Base-by-base conservation (phyloP, 2,888 invertebrate genomes). In the Fragum whitleyi region DNA sequence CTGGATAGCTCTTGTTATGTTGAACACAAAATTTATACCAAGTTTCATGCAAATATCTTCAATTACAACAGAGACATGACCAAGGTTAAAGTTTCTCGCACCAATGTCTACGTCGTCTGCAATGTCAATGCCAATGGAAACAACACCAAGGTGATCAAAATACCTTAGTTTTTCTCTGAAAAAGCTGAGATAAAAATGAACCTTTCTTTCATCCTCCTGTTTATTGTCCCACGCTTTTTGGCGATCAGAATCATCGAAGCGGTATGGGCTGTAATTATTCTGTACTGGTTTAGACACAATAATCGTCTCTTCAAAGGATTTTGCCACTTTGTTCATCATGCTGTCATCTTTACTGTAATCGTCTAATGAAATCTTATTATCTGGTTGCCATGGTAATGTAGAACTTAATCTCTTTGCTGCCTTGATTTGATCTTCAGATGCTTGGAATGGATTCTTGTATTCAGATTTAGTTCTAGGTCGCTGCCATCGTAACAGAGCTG, bases 401-500 rank as follows among this genome's bases (percentile, higher is more conserved):
- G 86, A 82, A 59, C 87, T 87, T 11, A 85, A 70, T 39, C 87
- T 79, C 69, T 87, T 88, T 55, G 82, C 74, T 57, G 67, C 77
- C 47, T 80, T 85, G 5, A 72, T 74, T 29, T 81, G 74, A 32
- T 85, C 67, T 53, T 82, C 83, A 29, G 74, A 36, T 29, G 55
- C 26, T 21, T 59, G 72, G 2, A 74, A 77, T 28, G 77, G 62
- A 67, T 71, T 85, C 14, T 71, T 79, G 77, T 89, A 87, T 47
- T 89, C 89, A 11, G 89, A 86, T 14, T 87, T 82, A 21, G 89
- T 85, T 19, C 88, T 81, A 23, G 86, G 83, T 59, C 88, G 74
- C 74, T 90, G 91, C 91, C 91, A 91, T 29, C 90, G 85, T 19
- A 86, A 70, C n/a, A 92, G 83, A 29, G 89, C 86, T n/a, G 89